Conservation (phyloP, 2,797 vertebrate species). For the Spheniscus humboldti region DNA sequence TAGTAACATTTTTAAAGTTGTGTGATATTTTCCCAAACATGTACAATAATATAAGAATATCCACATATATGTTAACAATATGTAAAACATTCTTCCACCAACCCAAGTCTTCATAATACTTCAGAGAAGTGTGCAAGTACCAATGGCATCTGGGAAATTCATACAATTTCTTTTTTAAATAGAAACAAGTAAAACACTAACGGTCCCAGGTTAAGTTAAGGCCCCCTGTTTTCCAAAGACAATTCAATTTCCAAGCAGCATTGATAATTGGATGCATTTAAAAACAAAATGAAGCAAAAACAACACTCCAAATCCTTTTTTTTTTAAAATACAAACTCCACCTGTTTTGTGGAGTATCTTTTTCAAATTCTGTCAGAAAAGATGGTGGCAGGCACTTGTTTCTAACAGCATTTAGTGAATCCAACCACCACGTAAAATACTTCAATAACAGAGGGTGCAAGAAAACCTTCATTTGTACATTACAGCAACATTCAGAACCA, state of each 20-base stretch:
- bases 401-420: constrained; percentile 22
- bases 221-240: constrained; percentile 54
- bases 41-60: constrained; percentile 77
- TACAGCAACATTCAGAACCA: constrained; percentile 1
- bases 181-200: constrained; percentile 58
- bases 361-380: constrained; percentile 33
- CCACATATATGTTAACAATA: constrained; percentile 71
- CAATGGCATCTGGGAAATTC: constrained; percentile 58
- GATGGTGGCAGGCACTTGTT: constrained; percentile 42
- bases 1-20: constrained; percentile 70
- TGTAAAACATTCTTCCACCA: constrained; percentile 67
- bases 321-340: not conserved
- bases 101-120: constrained; percentile 60
- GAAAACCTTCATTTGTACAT: constrained; percentile 15
- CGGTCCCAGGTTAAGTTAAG: constrained; percentile 59
- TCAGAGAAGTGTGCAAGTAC: constrained; percentile 61
- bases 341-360: not conserved
- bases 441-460: constrained; percentile 20
- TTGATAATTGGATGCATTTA: constrained; percentile 14
- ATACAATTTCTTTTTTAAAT: constrained; percentile 52
- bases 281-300: constrained; percentile 26
- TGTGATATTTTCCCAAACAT: constrained; percentile 73
- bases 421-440: constrained; percentile 17
- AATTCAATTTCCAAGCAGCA: constrained; percentile 56
- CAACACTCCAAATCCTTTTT: constrained; percentile 14